Conservation (phyloP, 2,113 vertebrate genomes). For the Casuarius casuarius region DNA sequence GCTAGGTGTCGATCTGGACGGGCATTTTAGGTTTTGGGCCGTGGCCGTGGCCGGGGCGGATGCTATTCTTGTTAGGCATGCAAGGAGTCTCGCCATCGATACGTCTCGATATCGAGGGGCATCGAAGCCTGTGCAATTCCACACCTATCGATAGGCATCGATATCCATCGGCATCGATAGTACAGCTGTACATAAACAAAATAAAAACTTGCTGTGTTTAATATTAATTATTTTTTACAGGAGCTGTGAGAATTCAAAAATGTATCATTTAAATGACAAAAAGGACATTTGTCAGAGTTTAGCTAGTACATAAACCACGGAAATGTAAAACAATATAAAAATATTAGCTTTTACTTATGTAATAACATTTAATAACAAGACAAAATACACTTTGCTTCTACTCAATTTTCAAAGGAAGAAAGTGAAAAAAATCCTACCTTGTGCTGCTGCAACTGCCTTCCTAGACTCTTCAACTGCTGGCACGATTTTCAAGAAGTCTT, state of each 20-base stretch:
- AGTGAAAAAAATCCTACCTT: conserved; percentile 72
- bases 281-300: background rate
- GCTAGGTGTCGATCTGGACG: too few species aligned
- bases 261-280: background rate
- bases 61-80: too few species aligned
- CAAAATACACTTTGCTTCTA: fast-evolving
- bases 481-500: conserved; percentile 84
- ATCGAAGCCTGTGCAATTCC: too few species aligned
- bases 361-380: background rate
- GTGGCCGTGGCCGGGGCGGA: too few species aligned
- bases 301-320: background rate
- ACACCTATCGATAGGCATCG: too few species aligned
- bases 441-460: conserved; percentile 69
- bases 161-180: too few species aligned
- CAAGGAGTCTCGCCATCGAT: too few species aligned
- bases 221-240: background rate
- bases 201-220: background rate
- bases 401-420: background rate
- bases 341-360: background rate
- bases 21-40: too few species aligned
- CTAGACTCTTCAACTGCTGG: conserved; percentile 77
- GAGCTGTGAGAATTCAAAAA: background rate
- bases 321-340: background rate
- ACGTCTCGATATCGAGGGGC: too few species aligned
- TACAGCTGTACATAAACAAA: too few species aligned